These are phyloP conservation scores for Tetrao urogallus DNA, from an alignment of 2,113 vertebrate species.

Conservation along the genomic window DNA sequence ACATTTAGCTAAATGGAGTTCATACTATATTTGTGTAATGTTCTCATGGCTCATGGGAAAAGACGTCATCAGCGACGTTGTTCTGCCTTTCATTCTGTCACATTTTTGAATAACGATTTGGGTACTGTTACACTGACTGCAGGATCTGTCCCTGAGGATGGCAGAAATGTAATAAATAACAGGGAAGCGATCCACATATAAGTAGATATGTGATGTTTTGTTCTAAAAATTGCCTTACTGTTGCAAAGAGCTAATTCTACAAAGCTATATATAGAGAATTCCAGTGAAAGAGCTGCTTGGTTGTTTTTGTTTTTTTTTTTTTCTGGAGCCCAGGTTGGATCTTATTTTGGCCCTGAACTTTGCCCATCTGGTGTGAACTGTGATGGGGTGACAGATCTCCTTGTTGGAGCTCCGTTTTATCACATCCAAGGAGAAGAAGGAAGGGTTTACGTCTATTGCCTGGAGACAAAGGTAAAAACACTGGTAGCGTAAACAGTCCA, in stretches of 20 bases:
- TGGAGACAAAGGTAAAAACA: slow-evolving; percentile 74
- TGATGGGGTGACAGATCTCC: slow-evolving; percentile 72
- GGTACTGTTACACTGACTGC: slow-evolving; percentile 38
- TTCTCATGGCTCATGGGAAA: not conserved
- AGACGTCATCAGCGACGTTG: not conserved
- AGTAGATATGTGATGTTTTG: slow-evolving; percentile 49
- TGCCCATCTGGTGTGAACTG: slow-evolving; percentile 75
- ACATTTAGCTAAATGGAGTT: not conserved
- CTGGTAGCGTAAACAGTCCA: slow-evolving; percentile 52
- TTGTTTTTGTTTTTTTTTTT: not conserved
- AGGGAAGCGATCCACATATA: slow-evolving; percentile 45
- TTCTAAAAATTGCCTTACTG: slow-evolving; percentile 64
- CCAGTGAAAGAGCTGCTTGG: slow-evolving; percentile 3
- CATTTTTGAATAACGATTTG: slow-evolving; percentile 14
- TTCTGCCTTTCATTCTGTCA: slow-evolving; percentile 34
- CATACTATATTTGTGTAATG: not conserved
- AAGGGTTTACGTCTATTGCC: slow-evolving; percentile 79
- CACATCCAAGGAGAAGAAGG: slow-evolving; percentile 77
- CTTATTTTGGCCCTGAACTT: slow-evolving; percentile 83
- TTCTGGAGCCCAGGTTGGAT: slow-evolving; percentile 78
- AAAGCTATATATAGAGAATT: slow-evolving; percentile 64
- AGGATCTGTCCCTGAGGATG: slow-evolving; percentile 53
- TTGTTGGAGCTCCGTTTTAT: slow-evolving; percentile 80
- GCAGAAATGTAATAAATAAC: slow-evolving; percentile 55
- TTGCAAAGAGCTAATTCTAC: slow-evolving; percentile 17